Conservation (phyloP, 2,888 invertebrate genomes). For the Corbicula japonica region DNA sequence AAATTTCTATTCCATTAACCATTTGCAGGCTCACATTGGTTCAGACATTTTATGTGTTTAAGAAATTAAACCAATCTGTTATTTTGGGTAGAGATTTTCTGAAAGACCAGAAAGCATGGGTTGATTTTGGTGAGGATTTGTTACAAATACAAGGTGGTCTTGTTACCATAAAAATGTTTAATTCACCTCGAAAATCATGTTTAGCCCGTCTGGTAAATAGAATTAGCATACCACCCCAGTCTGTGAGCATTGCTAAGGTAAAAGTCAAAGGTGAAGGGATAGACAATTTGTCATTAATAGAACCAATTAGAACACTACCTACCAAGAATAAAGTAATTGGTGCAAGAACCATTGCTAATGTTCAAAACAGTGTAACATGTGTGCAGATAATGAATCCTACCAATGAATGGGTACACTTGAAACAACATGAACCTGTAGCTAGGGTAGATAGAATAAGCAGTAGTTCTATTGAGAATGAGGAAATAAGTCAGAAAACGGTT, state of each 20-base stretch:
- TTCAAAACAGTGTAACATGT: conserved; percentile 2
- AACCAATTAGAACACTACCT: conserved; percentile 28
- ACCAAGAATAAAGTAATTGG: conserved; percentile 20
- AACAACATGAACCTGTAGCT: conserved; percentile 23
- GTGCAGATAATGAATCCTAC: conserved; percentile 46
- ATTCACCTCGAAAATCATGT: conserved; percentile 6
- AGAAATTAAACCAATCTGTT: conserved; percentile 30
- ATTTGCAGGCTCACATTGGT: conserved; percentile 27
- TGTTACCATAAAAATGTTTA: no score
- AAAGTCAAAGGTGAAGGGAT: conserved; percentile 1
- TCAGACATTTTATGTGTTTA: conserved; percentile 44
- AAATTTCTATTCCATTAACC: conserved; percentile 20
- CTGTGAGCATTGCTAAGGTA: conserved; percentile 10
- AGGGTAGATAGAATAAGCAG: conserved; percentile 11
- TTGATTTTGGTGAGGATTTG: conserved; percentile 42
- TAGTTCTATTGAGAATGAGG: background rate
- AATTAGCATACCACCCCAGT: no score
- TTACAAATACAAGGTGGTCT: conserved; percentile 44
- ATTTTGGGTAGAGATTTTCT: conserved; percentile 61
- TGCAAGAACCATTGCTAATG: conserved; percentile 11
- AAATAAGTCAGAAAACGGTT: background rate
- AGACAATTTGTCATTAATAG: background rate
- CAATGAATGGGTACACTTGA: conserved; percentile 26
- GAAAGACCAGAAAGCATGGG: conserved; percentile 40
- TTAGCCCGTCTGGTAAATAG: conserved; percentile 32